A percentile compares a stretch with the other conserved stretches of the same genome.
Evolutionary conservation across 2,888 invertebrate genomes (phyloP).

Genomic region (Glyphotaelius pellucidus): DNA sequence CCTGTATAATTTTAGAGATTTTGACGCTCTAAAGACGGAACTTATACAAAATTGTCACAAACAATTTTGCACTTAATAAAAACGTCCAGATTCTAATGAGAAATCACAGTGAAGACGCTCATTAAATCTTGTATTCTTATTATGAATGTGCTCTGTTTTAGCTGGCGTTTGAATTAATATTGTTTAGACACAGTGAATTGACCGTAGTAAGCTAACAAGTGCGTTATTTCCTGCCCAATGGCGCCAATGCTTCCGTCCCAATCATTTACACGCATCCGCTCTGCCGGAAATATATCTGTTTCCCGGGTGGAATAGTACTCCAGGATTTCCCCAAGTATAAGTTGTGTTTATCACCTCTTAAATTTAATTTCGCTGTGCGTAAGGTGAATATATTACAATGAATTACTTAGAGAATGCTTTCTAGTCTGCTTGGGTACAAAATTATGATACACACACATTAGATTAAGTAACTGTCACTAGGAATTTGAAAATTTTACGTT

Average conservation of each 20-base stretch:
- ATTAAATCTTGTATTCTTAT: not conserved
- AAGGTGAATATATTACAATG: constrained; percentile 23
- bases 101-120: no score
- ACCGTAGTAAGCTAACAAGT: constrained; percentile 45
- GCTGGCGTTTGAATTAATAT: not conserved
- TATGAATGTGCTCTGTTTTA: not conserved
- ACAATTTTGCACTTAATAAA: no score
- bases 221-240: constrained; percentile 56
- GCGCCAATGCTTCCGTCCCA: constrained; percentile 39
- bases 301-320: constrained; percentile 41
- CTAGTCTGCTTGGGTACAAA: not conserved
- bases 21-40: not conserved
- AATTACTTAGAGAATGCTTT: constrained; percentile 31
- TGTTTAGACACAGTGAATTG: constrained; percentile 6
- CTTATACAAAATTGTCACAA: not conserved
- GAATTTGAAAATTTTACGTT: no score
- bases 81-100: no score
- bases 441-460: not conserved
- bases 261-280: constrained; percentile 55
- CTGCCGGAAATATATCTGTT: constrained; percentile 54
- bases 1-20: not conserved
- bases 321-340: not conserved
- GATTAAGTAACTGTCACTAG: no score
- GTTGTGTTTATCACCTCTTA: constrained; percentile 49
- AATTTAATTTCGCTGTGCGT: constrained; percentile 44